These are phyloP conservation scores for Porites lutea DNA, from an alignment of 64 coral and sea anemone genomes.

Conservation along the genomic window DNA sequence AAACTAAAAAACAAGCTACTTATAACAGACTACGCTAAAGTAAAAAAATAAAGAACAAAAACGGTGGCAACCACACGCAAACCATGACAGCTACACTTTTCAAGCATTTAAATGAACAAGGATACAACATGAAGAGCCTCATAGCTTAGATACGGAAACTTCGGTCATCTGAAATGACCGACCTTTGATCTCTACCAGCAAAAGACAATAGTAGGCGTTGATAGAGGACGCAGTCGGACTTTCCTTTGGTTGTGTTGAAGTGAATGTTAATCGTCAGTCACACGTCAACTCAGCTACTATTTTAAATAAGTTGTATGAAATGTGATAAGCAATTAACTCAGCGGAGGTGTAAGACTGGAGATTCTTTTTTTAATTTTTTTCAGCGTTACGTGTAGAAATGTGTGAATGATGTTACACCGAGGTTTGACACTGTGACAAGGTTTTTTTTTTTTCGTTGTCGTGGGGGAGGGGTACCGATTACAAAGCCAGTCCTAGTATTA, in stretches of 20 bases:
- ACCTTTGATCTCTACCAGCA: neutral
- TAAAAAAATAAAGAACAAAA: no score
- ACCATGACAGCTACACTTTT: no score
- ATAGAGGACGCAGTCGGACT: neutral
- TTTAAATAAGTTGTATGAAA: neutral
- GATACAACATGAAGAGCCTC: neutral
- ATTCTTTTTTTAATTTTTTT: no score
- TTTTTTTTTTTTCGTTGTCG: no score
- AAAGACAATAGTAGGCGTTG: constrained; percentile 2
- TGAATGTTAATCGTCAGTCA: neutral
- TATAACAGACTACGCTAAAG: no score
- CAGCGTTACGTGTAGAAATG: neutral
- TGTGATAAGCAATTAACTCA: neutral
- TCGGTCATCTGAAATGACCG: constrained; percentile 3
- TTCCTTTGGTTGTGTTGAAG: constrained; percentile 4
- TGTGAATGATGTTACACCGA: neutral
- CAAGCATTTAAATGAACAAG: no score
- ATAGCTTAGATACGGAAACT: constrained; percentile 7
- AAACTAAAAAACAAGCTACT: no score
- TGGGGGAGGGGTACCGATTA: no score
- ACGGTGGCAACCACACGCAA: no score
- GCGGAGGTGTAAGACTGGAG: constrained; percentile 3
- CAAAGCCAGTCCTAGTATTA: no score
- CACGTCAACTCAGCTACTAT: constrained; percentile 4
- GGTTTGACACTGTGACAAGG: no score